Conservation (phyloP, 2,888 invertebrate species). For the Eupithecia tripunctaria region DNA sequence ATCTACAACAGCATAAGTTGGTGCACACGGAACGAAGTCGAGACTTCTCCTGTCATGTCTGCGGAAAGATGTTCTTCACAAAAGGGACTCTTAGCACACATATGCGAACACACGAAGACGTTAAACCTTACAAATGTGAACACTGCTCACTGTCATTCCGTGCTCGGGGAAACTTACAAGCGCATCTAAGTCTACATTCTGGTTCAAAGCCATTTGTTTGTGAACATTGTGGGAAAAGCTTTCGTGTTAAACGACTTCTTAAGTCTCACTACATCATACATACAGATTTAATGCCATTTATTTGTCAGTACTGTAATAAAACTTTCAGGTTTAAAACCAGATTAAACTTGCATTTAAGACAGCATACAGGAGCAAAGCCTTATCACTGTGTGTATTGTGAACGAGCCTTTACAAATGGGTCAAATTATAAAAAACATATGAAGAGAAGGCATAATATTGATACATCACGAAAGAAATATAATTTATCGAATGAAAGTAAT, state of each 20-base stretch:
- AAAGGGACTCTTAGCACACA: slow-evolving; percentile 76
- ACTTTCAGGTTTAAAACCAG: slow-evolving; percentile 76
- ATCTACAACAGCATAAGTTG: slow-evolving; percentile 69
- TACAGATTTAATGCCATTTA: slow-evolving; percentile 75
- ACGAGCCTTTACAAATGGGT: slow-evolving; percentile 78
- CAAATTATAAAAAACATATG: slow-evolving; percentile 81
- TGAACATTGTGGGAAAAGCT: slow-evolving; percentile 78
- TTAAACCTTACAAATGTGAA: slow-evolving; percentile 74
- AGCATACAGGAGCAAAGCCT: slow-evolving; percentile 79
- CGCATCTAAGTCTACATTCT: slow-evolving; percentile 73
- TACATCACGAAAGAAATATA: slow-evolving; percentile 66
- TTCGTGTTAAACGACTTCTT: slow-evolving; percentile 74
- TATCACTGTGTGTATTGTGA: slow-evolving; percentile 74
- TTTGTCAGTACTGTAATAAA: slow-evolving; percentile 76
- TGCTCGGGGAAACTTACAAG: slow-evolving; percentile 73
- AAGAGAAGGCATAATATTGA: slow-evolving; percentile 76
- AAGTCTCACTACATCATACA: slow-evolving; percentile 80
- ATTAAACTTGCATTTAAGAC: slow-evolving; percentile 73
- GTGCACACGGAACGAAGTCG: slow-evolving; percentile 76
- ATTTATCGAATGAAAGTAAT: slow-evolving; percentile 48
- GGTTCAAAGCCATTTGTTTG: slow-evolving; percentile 77
- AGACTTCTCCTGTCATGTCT: slow-evolving; percentile 76
- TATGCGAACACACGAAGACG: slow-evolving; percentile 73
- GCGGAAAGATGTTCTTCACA: slow-evolving; percentile 80
- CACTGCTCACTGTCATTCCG: slow-evolving; percentile 74